phyloP scores from a whole-genome alignment of 2,797 vertebrate species.

The Micropoecilia bifurca region DNA sequence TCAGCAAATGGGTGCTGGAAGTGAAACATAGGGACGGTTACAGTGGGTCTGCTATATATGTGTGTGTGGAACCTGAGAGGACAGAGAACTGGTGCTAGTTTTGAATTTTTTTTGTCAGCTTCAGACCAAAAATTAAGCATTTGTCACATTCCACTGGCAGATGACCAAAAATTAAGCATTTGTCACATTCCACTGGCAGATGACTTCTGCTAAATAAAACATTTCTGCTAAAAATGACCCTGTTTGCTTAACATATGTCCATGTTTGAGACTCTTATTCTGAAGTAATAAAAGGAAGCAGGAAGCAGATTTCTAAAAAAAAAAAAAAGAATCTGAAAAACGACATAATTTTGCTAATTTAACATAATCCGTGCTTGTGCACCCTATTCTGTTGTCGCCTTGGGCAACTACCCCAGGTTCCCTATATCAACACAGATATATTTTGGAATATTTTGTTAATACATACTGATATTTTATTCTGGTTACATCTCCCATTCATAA shows the following conservation, averaged over 20 bases:
- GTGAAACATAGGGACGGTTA: neutral
- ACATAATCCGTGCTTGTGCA: neutral
- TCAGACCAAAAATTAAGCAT: neutral
- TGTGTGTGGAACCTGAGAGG: neutral
- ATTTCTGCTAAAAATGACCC: neutral
- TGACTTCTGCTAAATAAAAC: neutral
- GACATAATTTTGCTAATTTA: neutral
- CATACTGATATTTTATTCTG: neutral
- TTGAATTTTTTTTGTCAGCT: neutral
- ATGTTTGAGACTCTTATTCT: neutral
- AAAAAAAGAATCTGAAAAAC: neutral
- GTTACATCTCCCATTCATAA: neutral
- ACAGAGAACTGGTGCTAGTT: neutral
- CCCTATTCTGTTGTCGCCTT: neutral
- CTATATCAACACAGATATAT: neutral
- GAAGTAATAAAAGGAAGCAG: neutral
- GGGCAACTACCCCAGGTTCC: neutral
- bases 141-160: neutral
- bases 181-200: neutral
- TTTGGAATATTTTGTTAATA: neutral
- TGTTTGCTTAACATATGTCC: neutral
- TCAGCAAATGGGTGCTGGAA: constrained; percentile 1
- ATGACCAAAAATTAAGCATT: neutral
- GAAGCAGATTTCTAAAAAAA: neutral
- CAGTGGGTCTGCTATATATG: neutral